Evolutionary conservation across 1,140 invertebrate species (phyloP).

Genomic region (Drosophila sp.): DNA sequence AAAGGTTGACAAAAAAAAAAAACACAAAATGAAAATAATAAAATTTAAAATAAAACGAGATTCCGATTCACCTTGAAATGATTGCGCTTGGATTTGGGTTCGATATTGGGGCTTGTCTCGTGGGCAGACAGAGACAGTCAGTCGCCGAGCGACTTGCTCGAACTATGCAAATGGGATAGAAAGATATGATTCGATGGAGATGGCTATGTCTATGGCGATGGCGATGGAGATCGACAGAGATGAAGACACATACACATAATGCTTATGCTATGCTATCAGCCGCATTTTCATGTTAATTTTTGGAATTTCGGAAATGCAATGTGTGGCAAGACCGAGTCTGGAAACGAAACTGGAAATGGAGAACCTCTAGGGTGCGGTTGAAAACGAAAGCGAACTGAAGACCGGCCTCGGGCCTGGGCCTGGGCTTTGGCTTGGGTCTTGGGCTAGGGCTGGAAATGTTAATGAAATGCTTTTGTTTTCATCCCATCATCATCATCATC

Average conservation of each 20-base stretch:
- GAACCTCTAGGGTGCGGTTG: conserved; percentile 24
- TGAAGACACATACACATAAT: conserved; percentile 33
- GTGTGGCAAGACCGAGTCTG: conserved; percentile 13
- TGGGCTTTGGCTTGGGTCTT: neutral
- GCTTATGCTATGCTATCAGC: conserved; percentile 47
- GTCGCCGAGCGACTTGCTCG: conserved; percentile 33
- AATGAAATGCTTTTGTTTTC: conserved; percentile 70
- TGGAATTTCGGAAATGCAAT: conserved; percentile 78
- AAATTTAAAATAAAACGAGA: conserved; percentile 5
- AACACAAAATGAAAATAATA: no score
- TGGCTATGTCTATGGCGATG: neutral
- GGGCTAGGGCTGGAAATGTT: conserved; percentile 57
- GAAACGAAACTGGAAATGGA: conserved; percentile 35
- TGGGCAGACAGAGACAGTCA: conserved; percentile 44
- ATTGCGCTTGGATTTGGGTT: conserved; percentile 8
- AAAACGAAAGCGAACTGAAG: conserved; percentile 13
- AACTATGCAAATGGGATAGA: conserved; percentile 44
- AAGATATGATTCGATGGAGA: conserved; percentile 19
- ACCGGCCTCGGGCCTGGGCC: conserved; percentile 4
- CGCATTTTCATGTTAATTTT: conserved; percentile 75
- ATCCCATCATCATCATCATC: neutral
- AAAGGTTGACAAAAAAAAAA: conserved; percentile 6
- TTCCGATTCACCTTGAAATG: conserved; percentile 14
- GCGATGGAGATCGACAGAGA: neutral
- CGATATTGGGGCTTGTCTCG: conserved; percentile 27